These are phyloP conservation scores for Calameuta filiformis DNA, from an alignment of 2,888 invertebrate species.

Conservation along the genomic window DNA sequence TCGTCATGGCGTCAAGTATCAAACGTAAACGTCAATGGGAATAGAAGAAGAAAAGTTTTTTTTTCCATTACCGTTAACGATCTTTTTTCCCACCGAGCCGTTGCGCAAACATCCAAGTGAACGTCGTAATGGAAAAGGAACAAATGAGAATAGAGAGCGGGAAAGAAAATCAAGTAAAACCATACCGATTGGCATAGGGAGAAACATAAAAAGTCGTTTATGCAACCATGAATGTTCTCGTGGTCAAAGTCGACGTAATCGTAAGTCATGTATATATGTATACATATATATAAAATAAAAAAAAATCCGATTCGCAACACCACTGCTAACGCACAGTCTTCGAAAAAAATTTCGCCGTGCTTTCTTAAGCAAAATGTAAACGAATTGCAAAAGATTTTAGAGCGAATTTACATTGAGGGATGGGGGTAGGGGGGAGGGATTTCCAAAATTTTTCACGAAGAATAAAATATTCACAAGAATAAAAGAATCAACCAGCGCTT, in stretches of 20 bases:
- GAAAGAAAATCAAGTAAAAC: slow-evolving; percentile 2
- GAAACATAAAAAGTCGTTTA: neutral
- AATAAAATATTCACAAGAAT: too few relatives aligned
- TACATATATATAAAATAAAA: too few relatives aligned
- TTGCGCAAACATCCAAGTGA: slow-evolving; percentile 4
- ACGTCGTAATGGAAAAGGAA: slow-evolving; percentile 9
- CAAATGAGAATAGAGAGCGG: slow-evolving; percentile 10
- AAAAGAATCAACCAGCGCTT: neutral
- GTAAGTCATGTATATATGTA: too few relatives aligned
- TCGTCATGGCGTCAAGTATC: neutral
- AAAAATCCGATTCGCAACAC: neutral
- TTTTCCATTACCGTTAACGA: slow-evolving; percentile 39
- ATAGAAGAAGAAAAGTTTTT: slow-evolving; percentile 9
- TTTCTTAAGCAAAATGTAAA: neutral
- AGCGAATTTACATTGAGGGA: too few relatives aligned
- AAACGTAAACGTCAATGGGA: neutral
- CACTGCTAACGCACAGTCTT: neutral
- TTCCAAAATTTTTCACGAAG: too few relatives aligned
- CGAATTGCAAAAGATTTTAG: too few relatives aligned
- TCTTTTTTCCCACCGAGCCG: slow-evolving; percentile 35
- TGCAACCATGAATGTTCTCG: neutral
- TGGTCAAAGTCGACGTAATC: neutral
- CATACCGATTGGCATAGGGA: neutral
- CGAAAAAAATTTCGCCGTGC: neutral
- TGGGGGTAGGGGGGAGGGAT: too few relatives aligned